Evolutionary conservation across 2,888 invertebrate genomes (phyloP), one percentile per base, ranked within the genome.

Genomic region (Tipula vernalis): DNA sequence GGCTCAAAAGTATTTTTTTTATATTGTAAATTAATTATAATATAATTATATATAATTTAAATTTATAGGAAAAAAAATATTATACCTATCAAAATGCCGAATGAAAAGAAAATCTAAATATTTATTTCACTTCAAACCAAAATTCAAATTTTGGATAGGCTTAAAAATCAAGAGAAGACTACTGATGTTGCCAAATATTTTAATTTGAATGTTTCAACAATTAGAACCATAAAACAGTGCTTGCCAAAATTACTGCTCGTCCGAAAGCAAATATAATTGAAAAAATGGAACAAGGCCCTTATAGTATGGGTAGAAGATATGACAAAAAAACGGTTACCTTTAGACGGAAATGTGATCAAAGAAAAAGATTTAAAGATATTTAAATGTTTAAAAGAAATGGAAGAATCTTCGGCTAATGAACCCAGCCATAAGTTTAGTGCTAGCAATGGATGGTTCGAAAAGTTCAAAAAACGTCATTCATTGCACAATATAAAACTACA

Each of bases 381-480:
- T n/a, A n/a, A n/a, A n/a, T n/a, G n/a, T n/a, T n/a, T n/a, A n/a
- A n/a, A n/a, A n/a, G n/a, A n/a, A n/a, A n/a, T n/a, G n/a, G 86
- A 6, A 18, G 8, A 86, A 28, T 44, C 84, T 0, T 86, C 86
- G 36, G 13, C 36, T 5, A n/a, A 86, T 44, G 83, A 44, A 47
- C 8, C 10, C n/a, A 42, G 41, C 28, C 83, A 83, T 86, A n/a
- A 42, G n/a, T n/a, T n/a, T n/a, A n/a, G n/a, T n/a, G n/a, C n/a
- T n/a, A n/a, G n/a, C n/a, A n/a, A n/a, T n/a, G 87, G 88, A 42
- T 88, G 88, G 88, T 87, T 88, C 36, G 87, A 87, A 51, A 87
- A 88, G n/a, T 88, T 88, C 86, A 85, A 87, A 86, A 87, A 88
- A 87, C 47, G 88, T n/a, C 86, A 87, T 36, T 85, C 87, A n/a